Evolutionary conservation across 2,888 invertebrate species (phyloP).

Genomic region (Epinotia demarniana): DNA sequence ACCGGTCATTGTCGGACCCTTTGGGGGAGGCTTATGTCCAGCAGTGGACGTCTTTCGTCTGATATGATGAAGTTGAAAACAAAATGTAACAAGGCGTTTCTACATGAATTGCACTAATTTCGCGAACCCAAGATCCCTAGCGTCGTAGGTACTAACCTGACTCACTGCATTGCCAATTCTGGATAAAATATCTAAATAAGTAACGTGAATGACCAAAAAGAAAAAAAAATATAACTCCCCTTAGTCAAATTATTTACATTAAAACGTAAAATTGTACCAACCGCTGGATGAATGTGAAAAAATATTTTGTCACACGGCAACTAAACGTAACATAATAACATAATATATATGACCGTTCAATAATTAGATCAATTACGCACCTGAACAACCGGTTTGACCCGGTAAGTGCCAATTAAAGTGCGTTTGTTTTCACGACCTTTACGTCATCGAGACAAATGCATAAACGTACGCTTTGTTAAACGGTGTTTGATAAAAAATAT

Average conservation of each 20-base stretch:
- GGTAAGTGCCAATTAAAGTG: constrained; percentile 28
- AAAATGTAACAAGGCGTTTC: too few species aligned
- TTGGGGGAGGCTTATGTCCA: too few species aligned
- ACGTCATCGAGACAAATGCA: constrained; percentile 23
- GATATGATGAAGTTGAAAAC: too few species aligned
- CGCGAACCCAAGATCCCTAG: too few species aligned
- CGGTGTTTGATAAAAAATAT: constrained; percentile 3
- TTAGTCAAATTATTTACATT: background rate
- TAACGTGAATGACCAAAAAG: background rate
- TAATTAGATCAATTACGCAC: constrained; percentile 27
- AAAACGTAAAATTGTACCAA: background rate
- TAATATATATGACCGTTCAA: constrained; percentile 19
- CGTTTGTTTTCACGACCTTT: constrained; percentile 31
- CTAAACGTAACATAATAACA: constrained; percentile 1
- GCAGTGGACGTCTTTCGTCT: too few species aligned
- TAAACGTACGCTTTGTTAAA: background rate
- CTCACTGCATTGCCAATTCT: too few species aligned
- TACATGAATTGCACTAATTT: too few species aligned
- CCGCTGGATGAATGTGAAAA: background rate
- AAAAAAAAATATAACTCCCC: background rate
- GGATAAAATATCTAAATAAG: background rate
- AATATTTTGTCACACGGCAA: background rate
- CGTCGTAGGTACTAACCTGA: too few species aligned
- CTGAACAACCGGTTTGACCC: constrained; percentile 7
- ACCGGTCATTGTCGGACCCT: too few species aligned